Evolutionary conservation across 2,113 vertebrate species (phyloP).

Genomic region (Mus pahari): DNA sequence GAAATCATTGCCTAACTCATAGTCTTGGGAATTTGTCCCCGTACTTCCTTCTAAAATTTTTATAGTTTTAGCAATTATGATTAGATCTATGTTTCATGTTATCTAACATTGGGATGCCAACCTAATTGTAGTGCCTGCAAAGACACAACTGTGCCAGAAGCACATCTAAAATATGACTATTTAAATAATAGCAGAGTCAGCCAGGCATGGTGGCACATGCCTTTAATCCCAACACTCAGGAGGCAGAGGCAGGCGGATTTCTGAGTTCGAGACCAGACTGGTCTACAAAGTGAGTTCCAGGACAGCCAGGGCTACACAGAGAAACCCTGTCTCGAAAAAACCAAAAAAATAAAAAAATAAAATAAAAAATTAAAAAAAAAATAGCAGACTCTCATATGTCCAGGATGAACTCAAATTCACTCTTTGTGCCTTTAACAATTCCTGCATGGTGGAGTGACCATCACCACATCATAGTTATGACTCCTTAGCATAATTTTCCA

Average conservation of each 20-base stretch:
- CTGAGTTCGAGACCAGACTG: no score
- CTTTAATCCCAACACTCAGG: no score
- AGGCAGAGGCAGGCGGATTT: no score
- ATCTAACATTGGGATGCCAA: not conserved
- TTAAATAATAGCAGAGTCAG: not conserved
- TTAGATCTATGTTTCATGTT: not conserved
- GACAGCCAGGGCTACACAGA: no score
- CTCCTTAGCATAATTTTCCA: not conserved
- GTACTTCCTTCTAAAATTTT: not conserved
- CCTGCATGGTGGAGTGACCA: not conserved
- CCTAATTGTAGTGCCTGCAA: not conserved
- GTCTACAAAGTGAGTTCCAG: no score
- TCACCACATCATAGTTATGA: not conserved
- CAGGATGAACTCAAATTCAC: not conserved
- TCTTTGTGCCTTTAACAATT: not conserved
- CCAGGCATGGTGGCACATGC: no score
- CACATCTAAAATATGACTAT: not conserved
- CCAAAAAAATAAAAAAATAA: no score
- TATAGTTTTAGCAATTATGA: not conserved
- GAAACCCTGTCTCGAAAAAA: no score
- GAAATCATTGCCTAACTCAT: not conserved
- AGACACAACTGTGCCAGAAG: not conserved
- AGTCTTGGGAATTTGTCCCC: not conserved
- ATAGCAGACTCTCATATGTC: not conserved
- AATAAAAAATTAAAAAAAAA: no score